Percentiles rank a stretch among this genome's conserved stretches.
phyloP scores from a whole-genome alignment of 1,140 invertebrate species.

The Drosophila yakuba region DNA sequence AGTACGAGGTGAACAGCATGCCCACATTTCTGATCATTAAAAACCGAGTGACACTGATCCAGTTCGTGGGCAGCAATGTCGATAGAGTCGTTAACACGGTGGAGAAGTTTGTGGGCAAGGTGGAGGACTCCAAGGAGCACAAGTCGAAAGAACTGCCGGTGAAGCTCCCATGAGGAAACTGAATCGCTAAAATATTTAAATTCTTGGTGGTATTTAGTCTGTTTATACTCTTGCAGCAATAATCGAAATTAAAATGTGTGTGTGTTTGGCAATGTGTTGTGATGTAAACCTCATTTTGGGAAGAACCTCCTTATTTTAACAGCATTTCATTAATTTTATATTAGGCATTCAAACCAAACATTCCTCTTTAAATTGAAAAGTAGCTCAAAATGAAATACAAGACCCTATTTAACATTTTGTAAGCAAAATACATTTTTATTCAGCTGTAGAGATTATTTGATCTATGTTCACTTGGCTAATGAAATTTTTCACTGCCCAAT shows the following conservation, averaged over 20 bases:
- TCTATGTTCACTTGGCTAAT: neutral
- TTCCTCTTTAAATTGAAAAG: too few relatives aligned
- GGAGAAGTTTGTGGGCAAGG: conserved; percentile 85
- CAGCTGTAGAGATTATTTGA: too few relatives aligned
- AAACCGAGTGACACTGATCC: conserved; percentile 89
- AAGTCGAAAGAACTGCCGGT: neutral
- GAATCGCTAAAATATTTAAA: too few relatives aligned
- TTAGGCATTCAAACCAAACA: too few relatives aligned
- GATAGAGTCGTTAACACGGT: conserved; percentile 87
- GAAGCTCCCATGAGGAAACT: neutral
- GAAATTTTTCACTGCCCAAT: neutral
- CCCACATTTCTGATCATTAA: conserved; percentile 97
- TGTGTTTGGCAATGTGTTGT: neutral
- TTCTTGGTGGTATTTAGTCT: too few relatives aligned
- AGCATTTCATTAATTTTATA: too few relatives aligned
- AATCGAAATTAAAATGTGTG: neutral
- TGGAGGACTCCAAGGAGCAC: conserved; percentile 11
- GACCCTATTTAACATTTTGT: too few relatives aligned
- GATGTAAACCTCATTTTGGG: too few relatives aligned
- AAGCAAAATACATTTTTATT: too few relatives aligned
- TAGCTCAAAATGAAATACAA: too few relatives aligned
- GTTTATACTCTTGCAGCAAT: neutral
- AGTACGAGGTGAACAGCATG: conserved; percentile 94
- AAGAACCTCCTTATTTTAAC: neutral
- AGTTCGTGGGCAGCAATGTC: conserved; percentile 92